phyloP scores from a whole-genome alignment of 2,797 vertebrate genomes.

The Sphenopsis melanotis region DNA sequence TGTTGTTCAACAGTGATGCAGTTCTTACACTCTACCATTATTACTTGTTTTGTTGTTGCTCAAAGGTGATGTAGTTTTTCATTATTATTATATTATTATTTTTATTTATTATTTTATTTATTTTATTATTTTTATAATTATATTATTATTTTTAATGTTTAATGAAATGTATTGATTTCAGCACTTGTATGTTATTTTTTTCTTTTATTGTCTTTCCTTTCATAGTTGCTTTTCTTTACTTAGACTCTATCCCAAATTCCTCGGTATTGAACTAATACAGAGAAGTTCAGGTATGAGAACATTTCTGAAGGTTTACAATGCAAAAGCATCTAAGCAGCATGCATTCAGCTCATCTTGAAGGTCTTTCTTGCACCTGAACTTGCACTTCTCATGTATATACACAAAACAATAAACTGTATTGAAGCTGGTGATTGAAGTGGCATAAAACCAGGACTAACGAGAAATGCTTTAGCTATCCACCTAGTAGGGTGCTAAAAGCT shows the following conservation, averaged over 20 bases:
- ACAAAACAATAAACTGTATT: background rate
- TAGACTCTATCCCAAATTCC: background rate
- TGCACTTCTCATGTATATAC: background rate
- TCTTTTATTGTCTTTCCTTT: background rate
- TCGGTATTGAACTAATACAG: background rate
- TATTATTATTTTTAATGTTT: background rate
- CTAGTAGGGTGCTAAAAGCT: background rate
- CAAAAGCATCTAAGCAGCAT: background rate
- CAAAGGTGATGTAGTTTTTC: background rate
- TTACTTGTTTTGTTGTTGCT: background rate
- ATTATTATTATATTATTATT: background rate
- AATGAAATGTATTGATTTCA: background rate
- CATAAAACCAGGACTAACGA: background rate
- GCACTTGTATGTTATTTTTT: background rate
- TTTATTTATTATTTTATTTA: no score
- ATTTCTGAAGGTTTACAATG: background rate
- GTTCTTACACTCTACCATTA: background rate
- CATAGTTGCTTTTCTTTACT: background rate
- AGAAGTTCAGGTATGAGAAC: background rate
- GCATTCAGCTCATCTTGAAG: background rate
- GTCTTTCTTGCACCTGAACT: background rate
- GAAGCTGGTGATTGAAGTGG: background rate
- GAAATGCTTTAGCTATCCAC: background rate
- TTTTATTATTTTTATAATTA: no score
- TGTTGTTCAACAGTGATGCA: background rate